phyloP scores from a whole-genome alignment of 2,797 vertebrate species.

The Tinamus major region DNA sequence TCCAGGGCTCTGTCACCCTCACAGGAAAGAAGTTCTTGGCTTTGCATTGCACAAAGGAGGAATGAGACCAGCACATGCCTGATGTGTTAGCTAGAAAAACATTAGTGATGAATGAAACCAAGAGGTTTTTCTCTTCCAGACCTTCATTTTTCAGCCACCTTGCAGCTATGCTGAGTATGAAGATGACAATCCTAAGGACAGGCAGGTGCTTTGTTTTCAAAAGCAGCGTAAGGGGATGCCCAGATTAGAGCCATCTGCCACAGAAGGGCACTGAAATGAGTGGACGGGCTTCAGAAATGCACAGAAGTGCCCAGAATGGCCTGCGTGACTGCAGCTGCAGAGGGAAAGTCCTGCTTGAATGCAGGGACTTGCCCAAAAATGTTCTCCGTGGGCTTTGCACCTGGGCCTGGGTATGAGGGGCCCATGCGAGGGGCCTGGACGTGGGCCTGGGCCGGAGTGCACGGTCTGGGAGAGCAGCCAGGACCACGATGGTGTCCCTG shows the following conservation, averaged over 20 bases:
- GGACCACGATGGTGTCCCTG: neutral
- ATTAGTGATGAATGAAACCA: neutral
- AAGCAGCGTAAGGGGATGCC: neutral
- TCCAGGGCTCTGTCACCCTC: too few relatives aligned
- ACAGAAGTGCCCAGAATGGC: neutral
- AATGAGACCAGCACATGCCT: neutral
- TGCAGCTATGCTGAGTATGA: neutral
- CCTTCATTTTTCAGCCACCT: neutral
- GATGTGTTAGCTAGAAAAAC: neutral
- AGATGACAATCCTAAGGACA: neutral
- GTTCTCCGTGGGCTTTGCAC: too few relatives aligned
- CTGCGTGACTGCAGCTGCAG: neutral
- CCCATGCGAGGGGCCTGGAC: neutral
- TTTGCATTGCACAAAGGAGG: neutral
- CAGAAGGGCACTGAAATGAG: neutral
- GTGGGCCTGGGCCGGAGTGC: accelerated
- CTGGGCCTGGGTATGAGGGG: too few relatives aligned
- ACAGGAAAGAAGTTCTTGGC: neutral
- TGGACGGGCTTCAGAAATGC: neutral
- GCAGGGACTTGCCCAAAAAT: too few relatives aligned
- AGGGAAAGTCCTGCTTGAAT: neutral
- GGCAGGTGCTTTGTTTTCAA: neutral
- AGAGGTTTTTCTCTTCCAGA: neutral
- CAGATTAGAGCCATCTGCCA: neutral
- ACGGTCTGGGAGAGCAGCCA: accelerated